These are phyloP conservation scores for Cardiocondyla obscurior DNA, from an alignment of 1,140 invertebrate genomes.

Conservation along the genomic window DNA sequence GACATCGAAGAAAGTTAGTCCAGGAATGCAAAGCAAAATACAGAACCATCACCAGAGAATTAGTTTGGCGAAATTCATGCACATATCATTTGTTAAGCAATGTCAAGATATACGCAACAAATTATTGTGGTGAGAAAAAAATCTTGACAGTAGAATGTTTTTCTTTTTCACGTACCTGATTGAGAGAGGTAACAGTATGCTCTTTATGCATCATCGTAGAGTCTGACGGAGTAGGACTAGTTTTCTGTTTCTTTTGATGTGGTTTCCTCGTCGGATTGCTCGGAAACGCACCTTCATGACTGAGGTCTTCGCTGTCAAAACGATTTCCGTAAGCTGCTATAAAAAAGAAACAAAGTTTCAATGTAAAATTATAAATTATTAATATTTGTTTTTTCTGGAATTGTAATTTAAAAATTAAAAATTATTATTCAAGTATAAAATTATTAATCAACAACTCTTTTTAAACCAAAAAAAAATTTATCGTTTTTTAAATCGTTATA, in stretches of 20 bases:
- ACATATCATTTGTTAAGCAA: slow-evolving; percentile 17
- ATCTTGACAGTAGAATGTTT: neutral
- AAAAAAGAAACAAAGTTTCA: neutral
- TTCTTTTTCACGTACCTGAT: slow-evolving; percentile 75
- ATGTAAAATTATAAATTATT: neutral
- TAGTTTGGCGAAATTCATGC: slow-evolving; percentile 62
- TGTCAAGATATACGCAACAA: neutral
- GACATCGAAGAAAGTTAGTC: slow-evolving; percentile 57
- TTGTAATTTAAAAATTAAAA: neutral
- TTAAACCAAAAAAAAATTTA: too few relatives aligned
- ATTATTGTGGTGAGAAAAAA: neutral
- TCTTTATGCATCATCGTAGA: slow-evolving; percentile 78
- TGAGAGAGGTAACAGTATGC: slow-evolving; percentile 78
- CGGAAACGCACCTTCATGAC: slow-evolving; percentile 81
- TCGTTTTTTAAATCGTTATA: neutral
- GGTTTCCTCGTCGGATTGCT: slow-evolving; percentile 77
- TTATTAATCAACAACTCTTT: too few relatives aligned
- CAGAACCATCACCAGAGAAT: slow-evolving; percentile 63
- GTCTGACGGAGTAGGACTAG: slow-evolving; percentile 74
- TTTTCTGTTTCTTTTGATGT: slow-evolving; percentile 76
- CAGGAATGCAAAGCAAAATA: slow-evolving; percentile 54
- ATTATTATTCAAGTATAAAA: too few relatives aligned
- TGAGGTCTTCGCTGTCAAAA: slow-evolving; percentile 85
- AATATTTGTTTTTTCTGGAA: too few relatives aligned
- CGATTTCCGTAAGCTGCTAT: slow-evolving; percentile 78